Evolutionary conservation across 2,888 invertebrate genomes (phyloP), one percentile per base, ranked within the genome.

Genomic region (Mesochorus sp.): DNA sequence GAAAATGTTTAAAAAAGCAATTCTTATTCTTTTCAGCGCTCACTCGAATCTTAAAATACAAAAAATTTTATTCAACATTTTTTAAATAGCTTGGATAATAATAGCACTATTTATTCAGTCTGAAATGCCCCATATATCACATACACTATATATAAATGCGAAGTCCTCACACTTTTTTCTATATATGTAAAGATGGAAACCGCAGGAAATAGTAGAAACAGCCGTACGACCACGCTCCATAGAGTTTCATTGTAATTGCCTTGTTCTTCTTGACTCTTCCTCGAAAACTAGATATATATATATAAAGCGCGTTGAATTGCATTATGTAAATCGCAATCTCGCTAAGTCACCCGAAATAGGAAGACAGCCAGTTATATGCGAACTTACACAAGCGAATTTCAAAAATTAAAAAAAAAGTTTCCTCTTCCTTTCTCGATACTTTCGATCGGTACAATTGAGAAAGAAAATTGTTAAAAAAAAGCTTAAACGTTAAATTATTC

Each of bases 181-280:
- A 44, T 68, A 64, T 66, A 57, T 44, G 82, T 85, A 80, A 64
- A n/a, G n/a, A n/a, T n/a, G 47, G 28, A 80, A 76, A 67, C 76
- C 70, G 66, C 71, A 75, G 82, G 81, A 86, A 70, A 49, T 82
- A 85, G 83, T 83, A 81, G 83, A 83, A 87, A 86, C 84, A 84
- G 82, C 88, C 85, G 59, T 44, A 83, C 84, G 84, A 84, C 80
- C 80, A 82, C 84, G 87, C 88, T 87, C 88, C 88, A 88, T 88
- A 88, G 87, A 89, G 87, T 88, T 90, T 90, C 88, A 88, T 89
- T 88, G 89, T 89, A 90, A 90, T 90, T 90, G 89, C 87, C 88
- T 88, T 90, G 89, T 90, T 89, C 89, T 86, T 89, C 87, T 88
- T 87, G 88, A 89, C 88, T 88, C 86, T 89, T 87, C 84, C 88